Conservation (phyloP, 2,888 invertebrate genomes). For the Coremacera marginata region DNA sequence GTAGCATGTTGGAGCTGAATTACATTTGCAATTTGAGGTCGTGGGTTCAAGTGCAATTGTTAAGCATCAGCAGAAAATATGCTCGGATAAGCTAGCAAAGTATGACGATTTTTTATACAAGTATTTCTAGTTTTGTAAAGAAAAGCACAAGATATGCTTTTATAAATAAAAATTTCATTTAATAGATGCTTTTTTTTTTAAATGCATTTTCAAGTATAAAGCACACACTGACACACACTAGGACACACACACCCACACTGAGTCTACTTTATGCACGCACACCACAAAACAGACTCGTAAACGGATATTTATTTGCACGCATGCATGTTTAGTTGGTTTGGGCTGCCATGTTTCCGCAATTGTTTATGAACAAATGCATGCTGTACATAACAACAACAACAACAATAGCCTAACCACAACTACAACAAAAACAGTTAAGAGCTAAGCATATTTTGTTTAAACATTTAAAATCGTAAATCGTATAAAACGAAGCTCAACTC, state of each 20-base stretch:
- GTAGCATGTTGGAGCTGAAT: background rate
- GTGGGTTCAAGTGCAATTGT: background rate
- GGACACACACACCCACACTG: background rate
- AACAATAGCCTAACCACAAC: background rate
- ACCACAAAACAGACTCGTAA: constrained; percentile 19
- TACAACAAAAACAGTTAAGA: constrained; percentile 10
- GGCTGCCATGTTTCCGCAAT: constrained; percentile 17
- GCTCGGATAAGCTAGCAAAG: background rate
- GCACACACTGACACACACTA: background rate
- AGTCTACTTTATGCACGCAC: background rate
- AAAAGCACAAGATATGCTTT: no score
- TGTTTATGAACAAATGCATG: constrained; percentile 21
- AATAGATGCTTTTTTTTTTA: background rate
- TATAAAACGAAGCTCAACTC: constrained; percentile 14
- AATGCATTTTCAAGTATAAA: background rate
- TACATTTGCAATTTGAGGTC: background rate
- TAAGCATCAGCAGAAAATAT: background rate
- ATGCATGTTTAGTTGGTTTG: background rate
- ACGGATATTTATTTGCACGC: constrained; percentile 28
- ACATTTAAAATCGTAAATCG: constrained; percentile 27
- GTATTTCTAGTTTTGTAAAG: background rate
- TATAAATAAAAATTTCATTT: background rate
- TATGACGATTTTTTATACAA: background rate
- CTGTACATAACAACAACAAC: background rate
- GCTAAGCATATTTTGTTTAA: constrained; percentile 5